Conservation (phyloP, 2,113 vertebrate genomes). For the Elanoides forficatus region DNA sequence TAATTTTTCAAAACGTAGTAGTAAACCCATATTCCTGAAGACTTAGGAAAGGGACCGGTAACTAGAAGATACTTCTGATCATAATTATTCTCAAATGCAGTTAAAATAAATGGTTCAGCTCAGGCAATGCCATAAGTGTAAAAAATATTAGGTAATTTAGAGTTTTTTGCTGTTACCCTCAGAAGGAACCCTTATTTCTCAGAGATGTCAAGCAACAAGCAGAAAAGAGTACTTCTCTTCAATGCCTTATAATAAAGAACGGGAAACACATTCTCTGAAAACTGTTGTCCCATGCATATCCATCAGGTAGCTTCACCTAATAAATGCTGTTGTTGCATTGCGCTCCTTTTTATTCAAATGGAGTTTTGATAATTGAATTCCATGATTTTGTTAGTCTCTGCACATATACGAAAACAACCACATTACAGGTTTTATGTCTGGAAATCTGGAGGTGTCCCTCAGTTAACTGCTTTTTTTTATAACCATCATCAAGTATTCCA, state of each 20-base stretch:
- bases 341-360: background rate
- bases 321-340: background rate
- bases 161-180: background rate
- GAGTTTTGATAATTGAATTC: background rate
- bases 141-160: slow-evolving; percentile 6
- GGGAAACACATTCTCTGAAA: background rate
- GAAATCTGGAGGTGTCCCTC: background rate
- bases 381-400: background rate
- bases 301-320: background rate
- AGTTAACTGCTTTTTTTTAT: background rate
- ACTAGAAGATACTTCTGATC: background rate
- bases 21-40: background rate
- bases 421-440: background rate
- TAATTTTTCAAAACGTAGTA: background rate
- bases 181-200: background rate
- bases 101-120: background rate
- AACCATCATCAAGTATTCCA: background rate
- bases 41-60: background rate
- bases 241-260: background rate
- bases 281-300: background rate
- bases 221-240: background rate
- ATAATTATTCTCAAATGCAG: background rate
- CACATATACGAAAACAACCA: background rate
- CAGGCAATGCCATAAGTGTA: background rate
- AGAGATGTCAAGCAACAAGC: background rate